phyloP scores from a whole-genome alignment of 2,113 vertebrate species.

The Bambusicola thoracicus region DNA sequence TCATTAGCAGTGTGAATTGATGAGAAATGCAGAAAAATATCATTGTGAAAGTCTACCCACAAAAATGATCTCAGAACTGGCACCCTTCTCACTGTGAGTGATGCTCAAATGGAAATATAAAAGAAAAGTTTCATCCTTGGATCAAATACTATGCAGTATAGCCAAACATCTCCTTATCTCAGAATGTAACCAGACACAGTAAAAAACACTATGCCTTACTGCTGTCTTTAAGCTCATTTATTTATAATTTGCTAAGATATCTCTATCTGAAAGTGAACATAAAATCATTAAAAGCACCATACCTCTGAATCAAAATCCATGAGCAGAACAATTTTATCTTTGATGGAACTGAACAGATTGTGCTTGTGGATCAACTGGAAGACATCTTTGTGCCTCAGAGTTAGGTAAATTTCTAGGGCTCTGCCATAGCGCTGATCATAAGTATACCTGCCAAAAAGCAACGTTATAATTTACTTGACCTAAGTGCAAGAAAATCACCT shows the following conservation, averaged over 20 bases:
- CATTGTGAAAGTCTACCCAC: neutral
- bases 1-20: neutral
- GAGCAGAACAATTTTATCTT: conserved; percentile 96
- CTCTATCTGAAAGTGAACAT: neutral
- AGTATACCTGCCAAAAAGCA: conserved; percentile 84
- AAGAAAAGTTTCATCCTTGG: neutral
- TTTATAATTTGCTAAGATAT: neutral
- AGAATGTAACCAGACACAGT: neutral
- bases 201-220: neutral
- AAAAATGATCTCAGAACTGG: neutral
- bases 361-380: conserved; percentile 98
- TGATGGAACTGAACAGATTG: conserved; percentile 96
- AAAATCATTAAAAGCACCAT: conserved; percentile 32
- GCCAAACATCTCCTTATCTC: neutral
- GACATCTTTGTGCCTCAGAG: conserved; percentile 93
- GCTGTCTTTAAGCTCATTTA: neutral
- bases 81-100: neutral
- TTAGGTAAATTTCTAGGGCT: conserved; percentile 95
- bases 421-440: conserved; percentile 97
- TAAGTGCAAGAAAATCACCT: neutral
- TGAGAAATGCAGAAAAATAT: neutral
- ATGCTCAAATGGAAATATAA: neutral
- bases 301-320: conserved; percentile 99
- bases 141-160: neutral
- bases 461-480: neutral